Percentiles rank a stretch among this genome's conserved stretches.
These are phyloP conservation scores for Eulacestoma nigropectus DNA, from an alignment of 2,113 vertebrate species.

Conservation along the genomic window DNA sequence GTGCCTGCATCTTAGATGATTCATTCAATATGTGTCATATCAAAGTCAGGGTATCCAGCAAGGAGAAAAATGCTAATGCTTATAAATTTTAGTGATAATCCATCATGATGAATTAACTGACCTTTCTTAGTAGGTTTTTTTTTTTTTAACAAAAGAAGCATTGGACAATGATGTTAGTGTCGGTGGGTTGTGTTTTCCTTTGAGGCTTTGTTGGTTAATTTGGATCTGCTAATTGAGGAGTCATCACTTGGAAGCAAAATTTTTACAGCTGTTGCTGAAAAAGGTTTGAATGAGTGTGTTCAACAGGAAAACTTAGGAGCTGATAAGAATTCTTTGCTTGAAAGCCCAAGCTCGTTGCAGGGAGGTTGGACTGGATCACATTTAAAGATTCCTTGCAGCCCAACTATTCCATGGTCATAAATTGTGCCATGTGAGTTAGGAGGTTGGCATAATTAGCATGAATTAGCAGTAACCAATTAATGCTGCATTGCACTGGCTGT, in stretches of 20 bases:
- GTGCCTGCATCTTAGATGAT: constrained; percentile 76
- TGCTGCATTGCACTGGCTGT: neutral
- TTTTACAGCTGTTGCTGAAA: neutral
- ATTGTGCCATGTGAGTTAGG: neutral
- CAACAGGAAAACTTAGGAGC: neutral
- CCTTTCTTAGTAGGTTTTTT: constrained; percentile 47
- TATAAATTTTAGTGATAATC: constrained; percentile 70
- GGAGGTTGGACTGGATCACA: neutral
- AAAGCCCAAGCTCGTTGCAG: neutral
- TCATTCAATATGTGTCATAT: constrained; percentile 80
- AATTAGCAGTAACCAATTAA: neutral
- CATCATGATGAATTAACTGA: constrained; percentile 66
- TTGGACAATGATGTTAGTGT: neutral
- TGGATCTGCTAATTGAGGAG: neutral
- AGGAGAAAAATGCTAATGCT: constrained; percentile 73
- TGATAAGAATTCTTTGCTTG: neutral
- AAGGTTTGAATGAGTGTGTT: neutral
- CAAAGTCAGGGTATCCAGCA: constrained; percentile 76
- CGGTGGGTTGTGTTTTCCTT: neutral
- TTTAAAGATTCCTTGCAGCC: neutral
- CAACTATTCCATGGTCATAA: neutral
- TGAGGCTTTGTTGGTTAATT: neutral
- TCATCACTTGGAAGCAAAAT: neutral
- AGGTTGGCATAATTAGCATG: neutral
- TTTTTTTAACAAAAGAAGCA: neutral